phyloP scores from a whole-genome alignment of 2,888 invertebrate genomes.

The Eristalis tenax region DNA sequence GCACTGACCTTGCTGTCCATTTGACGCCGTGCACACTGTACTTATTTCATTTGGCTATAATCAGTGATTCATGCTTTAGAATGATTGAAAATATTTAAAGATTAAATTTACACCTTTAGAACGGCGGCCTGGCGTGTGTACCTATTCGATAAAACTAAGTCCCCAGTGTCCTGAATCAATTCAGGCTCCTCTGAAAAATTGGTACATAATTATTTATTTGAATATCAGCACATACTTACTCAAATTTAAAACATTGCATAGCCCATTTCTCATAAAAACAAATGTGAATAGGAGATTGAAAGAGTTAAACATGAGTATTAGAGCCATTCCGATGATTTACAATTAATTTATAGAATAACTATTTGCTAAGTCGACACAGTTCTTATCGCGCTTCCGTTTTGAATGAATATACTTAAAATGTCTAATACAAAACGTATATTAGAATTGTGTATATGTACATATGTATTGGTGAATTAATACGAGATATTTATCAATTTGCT shows the following conservation, averaged over 20 bases:
- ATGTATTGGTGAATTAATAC: not conserved
- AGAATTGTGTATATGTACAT: not conserved
- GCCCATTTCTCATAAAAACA: not conserved
- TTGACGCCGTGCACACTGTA: constrained; percentile 84
- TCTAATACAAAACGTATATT: not conserved
- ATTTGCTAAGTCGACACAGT: constrained; percentile 1
- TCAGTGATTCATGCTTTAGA: not conserved
- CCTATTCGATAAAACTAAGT: not conserved
- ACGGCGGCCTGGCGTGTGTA: constrained; percentile 27
- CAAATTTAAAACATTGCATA: not conserved
- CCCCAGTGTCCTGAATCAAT: not conserved
- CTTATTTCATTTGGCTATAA: constrained; percentile 82
- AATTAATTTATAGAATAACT: not conserved
- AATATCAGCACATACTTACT: not conserved
- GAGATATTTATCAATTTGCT: not conserved
- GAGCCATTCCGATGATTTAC: not conserved
- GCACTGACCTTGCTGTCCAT: constrained; percentile 86
- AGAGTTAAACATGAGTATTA: not conserved
- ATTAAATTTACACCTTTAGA: constrained; percentile 3
- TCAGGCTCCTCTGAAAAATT: not conserved
- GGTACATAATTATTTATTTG: not conserved
- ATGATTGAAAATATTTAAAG: not conserved
- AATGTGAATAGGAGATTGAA: not conserved
- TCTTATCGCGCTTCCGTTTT: constrained; percentile 45
- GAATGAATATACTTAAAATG: not conserved